Conservation (phyloP, 2,888 invertebrate species). For the Acanthoscelides obtectus region DNA sequence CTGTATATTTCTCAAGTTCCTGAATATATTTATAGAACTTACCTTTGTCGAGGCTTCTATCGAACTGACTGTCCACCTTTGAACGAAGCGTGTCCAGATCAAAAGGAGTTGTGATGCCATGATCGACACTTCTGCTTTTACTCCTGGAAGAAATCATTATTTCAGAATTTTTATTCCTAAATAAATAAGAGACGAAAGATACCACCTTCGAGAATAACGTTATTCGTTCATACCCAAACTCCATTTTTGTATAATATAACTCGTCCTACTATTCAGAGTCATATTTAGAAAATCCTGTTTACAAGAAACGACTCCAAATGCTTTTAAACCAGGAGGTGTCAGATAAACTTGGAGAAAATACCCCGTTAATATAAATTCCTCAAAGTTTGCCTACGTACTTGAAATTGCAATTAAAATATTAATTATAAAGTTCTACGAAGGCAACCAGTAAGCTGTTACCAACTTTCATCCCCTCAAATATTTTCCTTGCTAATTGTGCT, state of each 20-base stretch:
- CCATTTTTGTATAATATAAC: neutral
- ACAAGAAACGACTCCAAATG: neutral
- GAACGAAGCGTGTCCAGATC: conserved; percentile 80
- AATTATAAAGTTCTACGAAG: neutral
- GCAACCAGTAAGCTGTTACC: neutral
- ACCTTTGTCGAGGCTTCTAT: conserved; percentile 66
- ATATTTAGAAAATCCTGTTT: too few species aligned
- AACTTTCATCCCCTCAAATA: neutral
- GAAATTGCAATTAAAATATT: neutral
- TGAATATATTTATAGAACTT: too few species aligned
- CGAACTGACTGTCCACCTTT: conserved; percentile 82
- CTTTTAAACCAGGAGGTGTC: neutral
- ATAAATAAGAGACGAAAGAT: neutral
- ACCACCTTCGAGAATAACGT: neutral
- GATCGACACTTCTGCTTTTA: conserved; percentile 87
- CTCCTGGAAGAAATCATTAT: conserved; percentile 67
- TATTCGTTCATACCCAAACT: neutral
- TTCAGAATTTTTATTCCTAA: neutral
- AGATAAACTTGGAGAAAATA: neutral
- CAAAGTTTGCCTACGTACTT: neutral
- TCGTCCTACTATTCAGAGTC: too few species aligned
- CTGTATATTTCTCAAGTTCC: too few species aligned
- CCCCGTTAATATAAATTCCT: neutral
- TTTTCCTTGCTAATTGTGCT: neutral
- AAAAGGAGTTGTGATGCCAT: conserved; percentile 81